Conservation (phyloP, 2,888 invertebrate genomes). For the Choristoneura rosaceana region DNA sequence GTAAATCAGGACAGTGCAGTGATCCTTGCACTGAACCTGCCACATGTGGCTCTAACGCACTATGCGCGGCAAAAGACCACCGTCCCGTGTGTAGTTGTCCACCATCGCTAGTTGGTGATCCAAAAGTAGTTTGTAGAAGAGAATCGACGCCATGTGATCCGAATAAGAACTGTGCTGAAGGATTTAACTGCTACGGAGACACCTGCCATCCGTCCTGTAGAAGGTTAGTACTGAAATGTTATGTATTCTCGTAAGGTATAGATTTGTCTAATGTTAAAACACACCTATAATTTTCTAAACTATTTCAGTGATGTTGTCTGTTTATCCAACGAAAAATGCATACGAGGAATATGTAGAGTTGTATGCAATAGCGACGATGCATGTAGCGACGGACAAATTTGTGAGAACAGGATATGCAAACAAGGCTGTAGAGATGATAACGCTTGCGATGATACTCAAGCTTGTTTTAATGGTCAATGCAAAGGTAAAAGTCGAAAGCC, state of each 20-base stretch:
- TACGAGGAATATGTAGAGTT: conserved; percentile 92
- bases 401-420: conserved; percentile 94
- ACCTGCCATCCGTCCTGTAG: conserved; percentile 92
- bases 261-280: neutral
- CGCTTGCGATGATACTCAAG: conserved; percentile 89
- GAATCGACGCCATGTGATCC: conserved; percentile 87
- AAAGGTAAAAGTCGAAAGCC: conserved; percentile 81
- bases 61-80: conserved; percentile 90
- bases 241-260: neutral
- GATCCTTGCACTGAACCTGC: conserved; percentile 91
- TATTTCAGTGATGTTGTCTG: conserved; percentile 91
- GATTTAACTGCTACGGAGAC: conserved; percentile 91
- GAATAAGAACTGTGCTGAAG: conserved; percentile 88
- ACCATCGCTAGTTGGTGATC: conserved; percentile 89
- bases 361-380: conserved; percentile 95
- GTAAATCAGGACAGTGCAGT: conserved; percentile 91
- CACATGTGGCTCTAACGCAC: conserved; percentile 93
- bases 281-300: neutral
- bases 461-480: conserved; percentile 93
- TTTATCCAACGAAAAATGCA: conserved; percentile 93
- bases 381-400: conserved; percentile 93
- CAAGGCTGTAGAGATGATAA: conserved; percentile 94
- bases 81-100: conserved; percentile 91
- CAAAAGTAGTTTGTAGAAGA: conserved; percentile 90
- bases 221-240: conserved; percentile 77